These are phyloP conservation scores for Creontiades dilutus DNA, from an alignment of 2,888 invertebrate species.

Conservation along the genomic window DNA sequence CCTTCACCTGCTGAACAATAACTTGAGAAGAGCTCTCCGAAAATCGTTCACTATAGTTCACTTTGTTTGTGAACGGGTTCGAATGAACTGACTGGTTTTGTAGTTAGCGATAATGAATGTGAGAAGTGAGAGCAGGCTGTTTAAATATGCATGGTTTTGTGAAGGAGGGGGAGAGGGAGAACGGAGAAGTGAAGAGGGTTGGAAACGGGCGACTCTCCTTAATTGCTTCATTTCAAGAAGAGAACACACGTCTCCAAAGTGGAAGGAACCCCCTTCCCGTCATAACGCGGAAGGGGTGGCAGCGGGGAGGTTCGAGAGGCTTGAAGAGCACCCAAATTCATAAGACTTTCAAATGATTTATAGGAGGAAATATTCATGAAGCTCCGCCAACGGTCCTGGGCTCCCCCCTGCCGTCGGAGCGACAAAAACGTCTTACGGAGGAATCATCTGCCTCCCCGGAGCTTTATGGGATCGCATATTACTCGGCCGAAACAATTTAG, in stretches of 20 bases:
- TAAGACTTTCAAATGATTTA: conserved; percentile 66
- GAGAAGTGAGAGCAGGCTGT: conserved; percentile 59
- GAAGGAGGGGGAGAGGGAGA: conserved; percentile 2
- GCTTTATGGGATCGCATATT: neutral
- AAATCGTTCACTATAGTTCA: conserved; percentile 33
- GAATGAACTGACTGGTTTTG: conserved; percentile 39
- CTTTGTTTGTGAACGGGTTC: conserved; percentile 33
- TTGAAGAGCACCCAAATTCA: conserved; percentile 38
- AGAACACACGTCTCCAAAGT: conserved; percentile 45
- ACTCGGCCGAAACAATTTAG: too few relatives aligned
- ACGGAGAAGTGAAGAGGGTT: neutral
- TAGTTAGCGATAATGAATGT: conserved; percentile 60
- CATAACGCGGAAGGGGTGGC: neutral
- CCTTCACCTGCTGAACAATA: neutral
- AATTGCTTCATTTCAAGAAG: conserved; percentile 66
- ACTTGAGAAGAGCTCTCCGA: neutral
- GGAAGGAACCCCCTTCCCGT: neutral
- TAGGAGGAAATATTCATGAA: conserved; percentile 59
- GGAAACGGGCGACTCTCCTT: conserved; percentile 33
- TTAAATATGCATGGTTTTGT: conserved; percentile 59
- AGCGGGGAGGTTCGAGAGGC: neutral
- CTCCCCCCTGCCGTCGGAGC: neutral
- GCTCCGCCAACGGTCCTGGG: neutral
- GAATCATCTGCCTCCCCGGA: neutral
- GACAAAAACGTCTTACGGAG: neutral